These are phyloP conservation scores for Ramphastos sulfuratus DNA, from an alignment of 2,113 vertebrate genomes.

Conservation along the genomic window DNA sequence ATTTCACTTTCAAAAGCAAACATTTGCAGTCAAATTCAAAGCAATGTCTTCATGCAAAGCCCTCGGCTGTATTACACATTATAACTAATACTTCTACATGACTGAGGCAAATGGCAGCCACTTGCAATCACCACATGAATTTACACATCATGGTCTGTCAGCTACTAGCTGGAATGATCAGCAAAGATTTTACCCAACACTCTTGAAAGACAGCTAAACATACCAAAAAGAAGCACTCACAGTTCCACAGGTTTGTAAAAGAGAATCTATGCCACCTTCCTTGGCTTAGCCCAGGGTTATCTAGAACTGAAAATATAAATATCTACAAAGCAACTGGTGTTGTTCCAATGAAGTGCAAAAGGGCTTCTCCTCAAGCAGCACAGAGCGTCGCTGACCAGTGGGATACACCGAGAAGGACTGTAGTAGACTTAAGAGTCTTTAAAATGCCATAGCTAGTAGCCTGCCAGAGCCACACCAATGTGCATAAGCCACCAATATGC, in stretches of 20 bases:
- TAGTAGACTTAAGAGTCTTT: background rate
- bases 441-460: background rate
- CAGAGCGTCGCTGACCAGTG: background rate
- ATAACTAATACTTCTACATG: background rate
- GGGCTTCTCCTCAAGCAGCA: background rate
- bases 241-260: background rate
- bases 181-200: background rate
- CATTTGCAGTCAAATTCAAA: background rate
- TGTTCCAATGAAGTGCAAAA: background rate
- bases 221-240: background rate
- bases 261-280: background rate
- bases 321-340: background rate
- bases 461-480: background rate
- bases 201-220: background rate
- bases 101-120: background rate
- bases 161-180: background rate
- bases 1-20: background rate
- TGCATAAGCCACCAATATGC: too few relatives aligned
- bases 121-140: background rate
- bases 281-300: background rate
- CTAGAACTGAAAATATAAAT: background rate
- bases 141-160: background rate
- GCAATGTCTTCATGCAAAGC: background rate
- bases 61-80: background rate
- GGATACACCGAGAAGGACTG: background rate